phyloP scores from a whole-genome alignment of 2,888 invertebrate species.

The Scelioninae gen. 1 region DNA sequence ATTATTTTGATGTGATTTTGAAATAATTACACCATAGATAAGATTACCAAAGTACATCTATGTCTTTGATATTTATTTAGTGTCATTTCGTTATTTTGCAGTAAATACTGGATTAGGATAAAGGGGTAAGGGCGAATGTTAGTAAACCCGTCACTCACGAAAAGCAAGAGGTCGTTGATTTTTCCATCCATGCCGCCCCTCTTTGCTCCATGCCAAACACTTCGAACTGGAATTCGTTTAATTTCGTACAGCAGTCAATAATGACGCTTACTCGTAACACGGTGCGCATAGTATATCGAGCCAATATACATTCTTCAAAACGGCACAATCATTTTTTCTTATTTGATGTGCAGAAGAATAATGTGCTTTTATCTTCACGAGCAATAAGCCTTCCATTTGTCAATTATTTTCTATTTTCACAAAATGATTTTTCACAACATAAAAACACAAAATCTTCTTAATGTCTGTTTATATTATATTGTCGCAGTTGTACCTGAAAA shows the following conservation, averaged over 20 bases:
- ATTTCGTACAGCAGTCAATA: slow-evolving; percentile 71
- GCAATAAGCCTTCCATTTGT: slow-evolving; percentile 6
- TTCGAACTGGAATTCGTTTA: slow-evolving; percentile 77
- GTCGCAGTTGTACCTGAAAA: too few species aligned
- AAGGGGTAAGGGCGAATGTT: slow-evolving; percentile 72
- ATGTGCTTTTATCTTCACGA: slow-evolving; percentile 42
- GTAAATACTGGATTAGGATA: slow-evolving; percentile 61
- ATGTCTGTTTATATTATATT: too few species aligned
- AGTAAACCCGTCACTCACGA: slow-evolving; percentile 76
- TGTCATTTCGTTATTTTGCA: slow-evolving; percentile 29
- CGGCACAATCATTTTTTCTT: slow-evolving; percentile 70
- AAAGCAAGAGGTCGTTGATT: slow-evolving; percentile 76
- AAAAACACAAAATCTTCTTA: too few species aligned
- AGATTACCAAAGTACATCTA: too few species aligned
- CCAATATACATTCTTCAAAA: slow-evolving; percentile 65
- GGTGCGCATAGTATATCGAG: slow-evolving; percentile 66
- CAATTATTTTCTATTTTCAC: not conserved
- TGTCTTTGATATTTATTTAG: not conserved
- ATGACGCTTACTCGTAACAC: slow-evolving; percentile 65
- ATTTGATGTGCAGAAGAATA: slow-evolving; percentile 61
- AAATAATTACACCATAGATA: too few species aligned
- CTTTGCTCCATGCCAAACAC: slow-evolving; percentile 65
- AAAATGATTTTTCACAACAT: not conserved
- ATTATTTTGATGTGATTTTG: too few species aligned
- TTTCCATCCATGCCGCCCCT: slow-evolving; percentile 73